A percentile compares a stretch with the other conserved stretches of the same genome.
These are phyloP conservation scores for Acanthosepion esculentum DNA, from an alignment of 2,888 invertebrate genomes.

Conservation along the genomic window DNA sequence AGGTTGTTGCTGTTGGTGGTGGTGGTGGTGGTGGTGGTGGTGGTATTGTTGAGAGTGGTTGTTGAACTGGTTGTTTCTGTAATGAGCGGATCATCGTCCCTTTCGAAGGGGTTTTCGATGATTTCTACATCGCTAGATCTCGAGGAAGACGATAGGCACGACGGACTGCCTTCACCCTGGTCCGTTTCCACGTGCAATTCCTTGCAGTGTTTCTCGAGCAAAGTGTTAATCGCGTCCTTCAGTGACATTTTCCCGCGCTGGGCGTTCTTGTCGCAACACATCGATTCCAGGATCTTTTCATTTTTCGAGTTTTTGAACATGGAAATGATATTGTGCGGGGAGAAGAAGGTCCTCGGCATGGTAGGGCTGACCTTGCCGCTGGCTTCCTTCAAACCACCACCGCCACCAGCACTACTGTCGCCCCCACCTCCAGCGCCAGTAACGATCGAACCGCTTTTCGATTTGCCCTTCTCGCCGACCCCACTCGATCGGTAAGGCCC, in stretches of 20 bases:
- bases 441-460: neutral
- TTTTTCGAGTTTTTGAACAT: slow-evolving; percentile 24
- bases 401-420: neutral
- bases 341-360: slow-evolving; percentile 44
- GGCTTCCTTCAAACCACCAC: neutral
- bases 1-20: neutral
- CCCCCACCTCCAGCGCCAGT: neutral
- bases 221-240: slow-evolving; percentile 40
- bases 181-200: slow-evolving; percentile 41
- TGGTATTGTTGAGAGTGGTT: neutral
- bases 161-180: neutral
- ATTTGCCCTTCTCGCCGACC: neutral
- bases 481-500: neutral
- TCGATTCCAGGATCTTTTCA: slow-evolving; percentile 35
- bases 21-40: neutral
- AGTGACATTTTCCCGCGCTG: slow-evolving; percentile 3
- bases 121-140: slow-evolving; percentile 36
- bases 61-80: neutral
- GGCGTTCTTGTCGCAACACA: neutral
- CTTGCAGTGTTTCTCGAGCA: slow-evolving; percentile 44
- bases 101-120: neutral
- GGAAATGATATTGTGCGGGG: slow-evolving; percentile 24
- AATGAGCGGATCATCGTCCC: neutral
- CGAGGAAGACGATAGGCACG: slow-evolving; percentile 42
- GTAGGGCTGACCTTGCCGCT: slow-evolving; percentile 35